Percentiles rank a stretch among this genome's conserved stretches.
Evolutionary conservation across 2,797 vertebrate species (phyloP).

Genomic region (Aselliscus stoliczkanus): DNA sequence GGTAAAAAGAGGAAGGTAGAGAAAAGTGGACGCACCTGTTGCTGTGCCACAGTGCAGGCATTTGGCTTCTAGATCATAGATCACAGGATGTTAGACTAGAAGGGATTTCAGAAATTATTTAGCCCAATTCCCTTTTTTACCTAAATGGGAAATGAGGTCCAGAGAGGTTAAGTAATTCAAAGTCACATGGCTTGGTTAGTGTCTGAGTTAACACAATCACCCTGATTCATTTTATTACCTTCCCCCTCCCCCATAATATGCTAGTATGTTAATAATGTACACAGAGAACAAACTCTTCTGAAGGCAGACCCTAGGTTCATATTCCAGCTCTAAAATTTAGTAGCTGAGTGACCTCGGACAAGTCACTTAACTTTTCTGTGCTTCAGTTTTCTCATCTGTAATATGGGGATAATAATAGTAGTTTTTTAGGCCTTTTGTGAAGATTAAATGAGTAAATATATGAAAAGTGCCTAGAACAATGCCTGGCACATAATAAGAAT

Average conservation of each 20-base stretch:
- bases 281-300: not conserved
- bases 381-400: constrained; percentile 29
- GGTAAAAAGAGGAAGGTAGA: not conserved
- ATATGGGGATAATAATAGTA: not conserved
- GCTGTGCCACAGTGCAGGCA: not conserved
- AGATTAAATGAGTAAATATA: constrained; percentile 1
- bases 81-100: not conserved
- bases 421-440: not conserved
- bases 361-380: not conserved
- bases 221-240: constrained; percentile 26
- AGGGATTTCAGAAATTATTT: not conserved
- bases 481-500: not conserved
- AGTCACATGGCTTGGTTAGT: not conserved
- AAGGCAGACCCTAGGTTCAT: not conserved
- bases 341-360: not conserved
- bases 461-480: constrained; percentile 7
- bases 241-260: not conserved
- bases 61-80: not conserved
- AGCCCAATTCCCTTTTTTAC: not conserved
- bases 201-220: not conserved
- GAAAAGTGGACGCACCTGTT: not conserved
- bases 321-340: not conserved
- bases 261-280: not conserved
- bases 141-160: not conserved
- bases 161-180: constrained; percentile 15